Conservation (phyloP, 1,140 invertebrate species). For the Heliconius congener region DNA sequence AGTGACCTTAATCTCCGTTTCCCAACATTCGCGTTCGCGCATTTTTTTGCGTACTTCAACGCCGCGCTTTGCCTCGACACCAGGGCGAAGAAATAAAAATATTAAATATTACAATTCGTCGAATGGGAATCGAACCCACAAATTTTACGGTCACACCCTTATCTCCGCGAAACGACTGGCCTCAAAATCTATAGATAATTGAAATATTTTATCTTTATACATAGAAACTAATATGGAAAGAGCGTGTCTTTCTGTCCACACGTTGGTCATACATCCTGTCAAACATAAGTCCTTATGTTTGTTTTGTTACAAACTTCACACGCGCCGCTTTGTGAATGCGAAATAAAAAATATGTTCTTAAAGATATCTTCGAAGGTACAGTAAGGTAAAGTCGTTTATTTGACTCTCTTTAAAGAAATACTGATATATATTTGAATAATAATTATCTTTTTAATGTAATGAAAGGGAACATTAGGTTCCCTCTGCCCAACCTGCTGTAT, state of each 20-base stretch:
- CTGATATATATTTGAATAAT: too few relatives aligned
- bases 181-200: neutral
- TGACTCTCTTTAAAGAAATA: too few relatives aligned
- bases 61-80: neutral
- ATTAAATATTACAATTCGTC: neutral
- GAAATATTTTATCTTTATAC: slow-evolving; percentile 2
- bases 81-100: neutral
- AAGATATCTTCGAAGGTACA: neutral
- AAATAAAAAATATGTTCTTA: neutral
- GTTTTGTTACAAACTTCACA: neutral
- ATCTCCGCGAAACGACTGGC: too few relatives aligned
- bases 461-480: too few relatives aligned
- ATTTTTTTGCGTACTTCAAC: neutral
- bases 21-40: fast-evolving
- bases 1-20: too few relatives aligned
- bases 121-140: neutral
- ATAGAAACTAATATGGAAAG: neutral
- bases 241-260: neutral
- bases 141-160: neutral
- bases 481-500: too few relatives aligned
- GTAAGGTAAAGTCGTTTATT: neutral
- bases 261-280: slow-evolving; percentile 3
- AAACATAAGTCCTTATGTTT: neutral
- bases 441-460: too few relatives aligned
- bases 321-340: neutral